Conservation (phyloP, 2,888 invertebrate genomes). For the Vesta saturnalis region DNA sequence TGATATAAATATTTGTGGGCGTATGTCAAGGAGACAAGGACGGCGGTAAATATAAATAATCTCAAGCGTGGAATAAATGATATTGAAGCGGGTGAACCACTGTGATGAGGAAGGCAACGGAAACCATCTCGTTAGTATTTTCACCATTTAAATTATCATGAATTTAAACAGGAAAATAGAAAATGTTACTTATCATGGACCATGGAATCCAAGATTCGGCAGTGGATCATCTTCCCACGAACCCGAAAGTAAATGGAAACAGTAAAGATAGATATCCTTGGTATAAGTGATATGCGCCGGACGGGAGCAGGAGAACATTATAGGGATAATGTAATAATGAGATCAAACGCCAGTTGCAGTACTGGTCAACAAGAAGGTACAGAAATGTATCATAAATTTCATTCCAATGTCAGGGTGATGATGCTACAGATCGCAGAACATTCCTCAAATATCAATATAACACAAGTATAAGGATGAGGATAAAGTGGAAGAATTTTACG, state of each 20-base stretch:
- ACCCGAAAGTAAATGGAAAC: too few species aligned
- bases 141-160: slow-evolving; percentile 9
- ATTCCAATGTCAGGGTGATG: background rate
- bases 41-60: slow-evolving; percentile 4
- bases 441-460: background rate
- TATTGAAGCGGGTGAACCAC: slow-evolving; percentile 14
- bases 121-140: slow-evolving; percentile 14
- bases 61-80: slow-evolving; percentile 16
- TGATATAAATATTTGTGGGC: slow-evolving; percentile 10
- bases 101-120: slow-evolving; percentile 18
- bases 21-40: slow-evolving; percentile 10
- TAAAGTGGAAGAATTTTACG: background rate
- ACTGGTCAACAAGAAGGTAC: slow-evolving; percentile 21
- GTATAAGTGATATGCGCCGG: too few species aligned
- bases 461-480: too few species aligned
- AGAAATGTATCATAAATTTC: slow-evolving; percentile 16
- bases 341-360: slow-evolving; percentile 25
- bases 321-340: slow-evolving; percentile 24
- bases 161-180: slow-evolving; percentile 7
- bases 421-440: background rate
- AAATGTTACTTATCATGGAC: slow-evolving; percentile 14
- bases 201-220: slow-evolving; percentile 8
- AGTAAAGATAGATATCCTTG: too few species aligned
- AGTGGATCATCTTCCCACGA: slow-evolving; percentile 14
- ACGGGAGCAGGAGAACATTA: too few species aligned